These are phyloP conservation scores for Oligia fasciuncula DNA, from an alignment of 2,888 invertebrate species.

Conservation along the genomic window DNA sequence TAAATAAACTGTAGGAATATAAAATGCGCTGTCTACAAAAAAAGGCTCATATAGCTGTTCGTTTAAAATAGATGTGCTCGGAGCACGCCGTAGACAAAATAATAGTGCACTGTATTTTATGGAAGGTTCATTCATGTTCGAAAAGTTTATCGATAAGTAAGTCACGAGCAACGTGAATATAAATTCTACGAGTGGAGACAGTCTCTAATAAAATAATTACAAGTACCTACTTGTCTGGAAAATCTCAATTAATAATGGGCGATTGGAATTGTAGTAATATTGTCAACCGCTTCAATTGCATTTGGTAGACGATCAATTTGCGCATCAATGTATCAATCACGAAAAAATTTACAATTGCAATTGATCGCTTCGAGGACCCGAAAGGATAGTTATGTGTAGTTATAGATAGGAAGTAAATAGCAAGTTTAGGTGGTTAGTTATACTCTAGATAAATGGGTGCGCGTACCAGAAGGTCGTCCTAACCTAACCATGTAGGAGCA, in stretches of 20 bases:
- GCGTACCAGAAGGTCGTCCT: neutral
- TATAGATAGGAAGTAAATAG: neutral
- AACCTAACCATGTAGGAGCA: no score
- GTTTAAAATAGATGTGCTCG: conserved; percentile 46
- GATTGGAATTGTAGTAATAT: neutral
- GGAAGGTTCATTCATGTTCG: conserved; percentile 26
- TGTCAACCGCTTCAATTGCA: neutral
- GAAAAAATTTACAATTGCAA: neutral
- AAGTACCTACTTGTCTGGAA: neutral
- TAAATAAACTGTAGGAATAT: conserved; percentile 53
- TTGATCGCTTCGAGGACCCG: neutral
- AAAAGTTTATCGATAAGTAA: conserved; percentile 42
- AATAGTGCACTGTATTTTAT: conserved; percentile 29
- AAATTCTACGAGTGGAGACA: neutral
- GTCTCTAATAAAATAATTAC: neutral
- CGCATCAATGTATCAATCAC: neutral
- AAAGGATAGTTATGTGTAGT: neutral
- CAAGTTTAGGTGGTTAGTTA: neutral
- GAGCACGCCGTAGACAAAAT: conserved; percentile 45
- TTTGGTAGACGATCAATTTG: neutral
- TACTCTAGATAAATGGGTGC: neutral
- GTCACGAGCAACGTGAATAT: neutral
- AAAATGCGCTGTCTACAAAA: conserved; percentile 43
- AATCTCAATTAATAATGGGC: neutral
- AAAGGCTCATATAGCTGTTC: conserved; percentile 41